These are phyloP conservation scores for Enteromius argenteus DNA, from an alignment of 2,797 vertebrate species.

Conservation along the genomic window DNA sequence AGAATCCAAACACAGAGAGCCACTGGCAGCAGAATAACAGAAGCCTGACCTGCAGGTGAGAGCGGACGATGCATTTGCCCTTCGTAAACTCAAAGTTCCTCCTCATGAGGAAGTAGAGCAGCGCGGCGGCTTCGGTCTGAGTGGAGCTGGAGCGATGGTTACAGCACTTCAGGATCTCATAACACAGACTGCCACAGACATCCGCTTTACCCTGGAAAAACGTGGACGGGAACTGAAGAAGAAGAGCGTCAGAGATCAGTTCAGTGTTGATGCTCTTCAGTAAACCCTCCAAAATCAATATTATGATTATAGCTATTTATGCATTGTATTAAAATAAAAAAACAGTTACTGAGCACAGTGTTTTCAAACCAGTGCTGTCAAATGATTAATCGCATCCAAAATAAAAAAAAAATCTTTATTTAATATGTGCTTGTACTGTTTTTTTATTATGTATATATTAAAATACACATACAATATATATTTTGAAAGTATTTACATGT, in stretches of 20 bases:
- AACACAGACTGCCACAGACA: conserved; percentile 94
- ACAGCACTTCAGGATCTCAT: conserved; percentile 97
- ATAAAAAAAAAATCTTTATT: too few relatives aligned
- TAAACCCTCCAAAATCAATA: background rate
- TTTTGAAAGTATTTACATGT: too few relatives aligned
- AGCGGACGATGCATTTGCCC: conserved; percentile 96
- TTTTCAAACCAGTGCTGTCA: background rate
- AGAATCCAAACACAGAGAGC: background rate
- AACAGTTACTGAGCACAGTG: background rate
- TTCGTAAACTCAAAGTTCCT: conserved; percentile 99
- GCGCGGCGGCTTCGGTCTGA: conserved; percentile 92
- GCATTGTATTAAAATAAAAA: too few relatives aligned
- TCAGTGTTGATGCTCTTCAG: background rate
- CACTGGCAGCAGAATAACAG: background rate
- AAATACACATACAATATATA: too few relatives aligned
- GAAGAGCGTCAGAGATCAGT: background rate
- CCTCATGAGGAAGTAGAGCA: conserved; percentile 98
- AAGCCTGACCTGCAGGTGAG: conserved; percentile 91
- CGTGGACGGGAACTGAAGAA: conserved; percentile 87
- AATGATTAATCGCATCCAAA: too few relatives aligned
- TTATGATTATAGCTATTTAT: background rate
- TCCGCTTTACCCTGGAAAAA: conserved; percentile 98
- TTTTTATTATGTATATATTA: too few relatives aligned
- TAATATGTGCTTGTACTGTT: too few relatives aligned
- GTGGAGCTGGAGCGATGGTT: conserved; percentile 96